phyloP scores from a whole-genome alignment of 2,888 invertebrate species.

The Drosophila basisetae region DNA sequence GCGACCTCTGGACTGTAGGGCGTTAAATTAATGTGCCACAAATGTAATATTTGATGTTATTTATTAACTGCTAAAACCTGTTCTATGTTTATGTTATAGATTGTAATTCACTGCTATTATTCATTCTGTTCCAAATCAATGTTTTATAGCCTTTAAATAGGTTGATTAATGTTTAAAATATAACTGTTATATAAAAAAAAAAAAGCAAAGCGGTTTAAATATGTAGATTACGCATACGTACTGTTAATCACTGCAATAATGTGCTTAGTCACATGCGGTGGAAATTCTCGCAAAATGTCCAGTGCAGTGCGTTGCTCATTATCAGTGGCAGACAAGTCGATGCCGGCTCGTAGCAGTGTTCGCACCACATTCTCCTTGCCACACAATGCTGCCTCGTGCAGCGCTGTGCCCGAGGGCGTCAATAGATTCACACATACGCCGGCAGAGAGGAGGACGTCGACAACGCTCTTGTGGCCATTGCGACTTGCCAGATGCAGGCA shows the following conservation, averaged over 20 bases:
- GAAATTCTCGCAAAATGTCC: slow-evolving; percentile 94
- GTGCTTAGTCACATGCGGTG: slow-evolving; percentile 94
- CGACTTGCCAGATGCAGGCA: slow-evolving; percentile 97
- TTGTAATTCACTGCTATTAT: too few species aligned
- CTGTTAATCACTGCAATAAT: slow-evolving; percentile 94
- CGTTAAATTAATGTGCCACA: too few species aligned
- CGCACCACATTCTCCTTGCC: slow-evolving; percentile 95
- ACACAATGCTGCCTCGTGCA: slow-evolving; percentile 97
- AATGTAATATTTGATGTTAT: too few species aligned
- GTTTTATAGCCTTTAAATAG: too few species aligned
- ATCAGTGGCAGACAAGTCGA: slow-evolving; percentile 92
- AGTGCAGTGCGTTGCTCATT: slow-evolving; percentile 93
- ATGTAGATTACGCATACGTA: slow-evolving; percentile 85
- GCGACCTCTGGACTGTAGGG: too few species aligned
- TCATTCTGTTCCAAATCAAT: too few species aligned
- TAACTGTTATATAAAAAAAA: too few species aligned
- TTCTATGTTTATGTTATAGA: too few species aligned
- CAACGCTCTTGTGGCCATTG: slow-evolving; percentile 95
- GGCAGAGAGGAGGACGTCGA: slow-evolving; percentile 92
- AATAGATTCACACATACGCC: slow-evolving; percentile 95
- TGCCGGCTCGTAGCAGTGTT: slow-evolving; percentile 92
- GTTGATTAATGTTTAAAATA: too few species aligned
- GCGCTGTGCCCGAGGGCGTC: slow-evolving; percentile 94
- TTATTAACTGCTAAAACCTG: too few species aligned
- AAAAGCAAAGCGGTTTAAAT: not conserved